Conservation (phyloP, 2,113 vertebrate genomes). For the Hiodon alosoides region DNA sequence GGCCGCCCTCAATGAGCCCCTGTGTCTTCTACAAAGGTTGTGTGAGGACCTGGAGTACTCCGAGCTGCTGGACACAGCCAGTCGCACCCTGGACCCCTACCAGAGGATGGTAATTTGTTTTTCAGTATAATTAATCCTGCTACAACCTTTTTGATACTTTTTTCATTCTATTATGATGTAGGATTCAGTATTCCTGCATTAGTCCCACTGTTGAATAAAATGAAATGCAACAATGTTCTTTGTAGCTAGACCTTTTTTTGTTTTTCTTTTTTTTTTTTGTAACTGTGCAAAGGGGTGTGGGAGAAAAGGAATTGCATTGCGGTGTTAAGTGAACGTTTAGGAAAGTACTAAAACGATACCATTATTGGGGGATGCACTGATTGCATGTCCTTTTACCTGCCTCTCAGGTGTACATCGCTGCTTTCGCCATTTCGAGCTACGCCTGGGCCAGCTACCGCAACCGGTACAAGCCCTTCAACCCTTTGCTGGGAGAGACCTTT, state of each 20-base stretch:
- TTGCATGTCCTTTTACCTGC: conserved; percentile 6
- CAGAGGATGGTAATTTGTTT: conserved; percentile 79
- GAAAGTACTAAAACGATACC: not conserved
- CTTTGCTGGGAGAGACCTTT: conserved; percentile 90
- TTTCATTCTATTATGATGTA: too few relatives aligned
- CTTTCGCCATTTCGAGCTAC: conserved; percentile 87
- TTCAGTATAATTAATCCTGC: not conserved
- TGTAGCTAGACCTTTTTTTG: not conserved
- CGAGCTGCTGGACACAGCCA: conserved; percentile 83
- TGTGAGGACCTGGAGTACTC: conserved; percentile 96
- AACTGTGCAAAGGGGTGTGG: not conserved
- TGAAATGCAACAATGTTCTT: not conserved
- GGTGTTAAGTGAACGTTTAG: not conserved
- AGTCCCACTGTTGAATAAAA: too few relatives aligned
- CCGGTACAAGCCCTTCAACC: conserved; percentile 95
- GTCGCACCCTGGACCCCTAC: conserved; percentile 60
- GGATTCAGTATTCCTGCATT: too few relatives aligned
- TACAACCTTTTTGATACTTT: not conserved
- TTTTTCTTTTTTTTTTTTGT: not conserved
- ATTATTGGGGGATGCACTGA: not conserved
- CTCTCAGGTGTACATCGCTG: conserved; percentile 83
- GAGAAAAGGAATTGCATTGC: not conserved
- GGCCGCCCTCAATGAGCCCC: conserved; percentile 85
- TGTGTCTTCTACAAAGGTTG: conserved; percentile 89
- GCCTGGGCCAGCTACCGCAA: conserved; percentile 82